phyloP scores from a whole-genome alignment of 2,113 vertebrate species.

The Puntigrus tetrazona region DNA sequence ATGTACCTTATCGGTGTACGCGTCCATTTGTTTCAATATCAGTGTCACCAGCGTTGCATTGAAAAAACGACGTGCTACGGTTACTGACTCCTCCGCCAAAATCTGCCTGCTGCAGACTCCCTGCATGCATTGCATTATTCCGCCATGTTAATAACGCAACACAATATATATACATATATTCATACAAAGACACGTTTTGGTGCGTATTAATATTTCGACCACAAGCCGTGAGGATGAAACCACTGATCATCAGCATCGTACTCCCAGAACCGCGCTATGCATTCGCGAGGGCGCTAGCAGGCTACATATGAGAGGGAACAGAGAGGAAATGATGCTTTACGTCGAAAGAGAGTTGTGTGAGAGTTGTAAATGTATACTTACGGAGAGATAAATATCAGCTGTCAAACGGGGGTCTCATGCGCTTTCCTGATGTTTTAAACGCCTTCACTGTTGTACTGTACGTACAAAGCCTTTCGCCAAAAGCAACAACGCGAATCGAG shows the following conservation, averaged over 20 bases:
- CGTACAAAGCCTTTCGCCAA: conserved; percentile 27
- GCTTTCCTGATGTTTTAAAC: neutral
- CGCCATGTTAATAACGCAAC: neutral
- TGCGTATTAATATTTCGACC: neutral
- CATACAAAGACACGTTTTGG: too few relatives aligned
- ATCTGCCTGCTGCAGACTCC: conserved; percentile 4
- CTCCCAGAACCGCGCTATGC: neutral
- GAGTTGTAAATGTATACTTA: conserved; percentile 13
- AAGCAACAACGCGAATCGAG: conserved; percentile 14
- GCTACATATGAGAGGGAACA: conserved; percentile 15
- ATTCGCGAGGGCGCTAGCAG: conserved; percentile 13
- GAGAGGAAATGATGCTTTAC: neutral
- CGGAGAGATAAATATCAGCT: neutral
- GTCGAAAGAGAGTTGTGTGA: neutral
- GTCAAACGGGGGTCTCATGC: conserved; percentile 3
- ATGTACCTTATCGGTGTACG: neutral
- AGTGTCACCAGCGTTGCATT: neutral
- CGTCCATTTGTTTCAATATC: neutral
- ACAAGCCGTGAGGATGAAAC: neutral
- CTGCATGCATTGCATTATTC: neutral
- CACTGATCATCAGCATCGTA: neutral
- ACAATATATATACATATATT: too few relatives aligned
- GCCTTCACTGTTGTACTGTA: neutral
- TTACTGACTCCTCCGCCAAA: neutral
- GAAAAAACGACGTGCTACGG: neutral